These are phyloP conservation scores for Phenganax stokvisi DNA, from an alignment of 92 coral and sea anemone species.

Conservation along the genomic window DNA sequence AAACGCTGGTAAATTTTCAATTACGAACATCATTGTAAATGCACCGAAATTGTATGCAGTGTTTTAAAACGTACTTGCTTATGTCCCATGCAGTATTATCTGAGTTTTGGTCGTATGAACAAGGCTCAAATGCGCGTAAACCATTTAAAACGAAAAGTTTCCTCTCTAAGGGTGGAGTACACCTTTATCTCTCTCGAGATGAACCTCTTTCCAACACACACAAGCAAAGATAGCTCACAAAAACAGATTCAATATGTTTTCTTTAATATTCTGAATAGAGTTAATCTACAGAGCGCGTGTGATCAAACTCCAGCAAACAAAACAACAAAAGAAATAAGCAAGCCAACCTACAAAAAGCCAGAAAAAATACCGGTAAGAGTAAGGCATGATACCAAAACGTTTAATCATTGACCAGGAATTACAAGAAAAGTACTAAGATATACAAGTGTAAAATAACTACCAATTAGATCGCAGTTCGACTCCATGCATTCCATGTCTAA, in stretches of 20 bases:
- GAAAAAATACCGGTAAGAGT: not conserved
- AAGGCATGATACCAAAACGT: not conserved
- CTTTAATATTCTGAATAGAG: constrained; percentile 32
- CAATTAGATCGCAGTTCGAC: constrained; percentile 70
- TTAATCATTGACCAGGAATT: not conserved
- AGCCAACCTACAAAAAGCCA: not conserved
- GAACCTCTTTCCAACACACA: not conserved
- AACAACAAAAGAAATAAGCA: constrained; percentile 23
- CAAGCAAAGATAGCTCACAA: not conserved
- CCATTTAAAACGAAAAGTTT: too few species aligned
- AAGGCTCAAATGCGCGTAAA: too few species aligned
- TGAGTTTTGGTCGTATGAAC: too few species aligned
- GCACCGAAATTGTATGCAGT: too few species aligned
- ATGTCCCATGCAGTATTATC: too few species aligned
- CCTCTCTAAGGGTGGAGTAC: too few species aligned
- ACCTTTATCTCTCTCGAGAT: not conserved
- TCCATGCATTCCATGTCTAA: constrained; percentile 78
- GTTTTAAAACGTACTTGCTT: too few species aligned
- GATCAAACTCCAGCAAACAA: constrained; percentile 28
- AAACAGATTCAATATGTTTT: constrained; percentile 9
- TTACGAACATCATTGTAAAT: too few species aligned
- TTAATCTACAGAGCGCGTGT: constrained; percentile 24
- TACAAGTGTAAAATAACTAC: not conserved
- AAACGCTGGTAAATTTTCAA: too few species aligned
- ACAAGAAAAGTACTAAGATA: not conserved